Percentiles rank a stretch among this genome's conserved stretches.
These are phyloP conservation scores for Hippoglossus stenolepis DNA, from an alignment of 2,113 vertebrate genomes.

Conservation along the genomic window DNA sequence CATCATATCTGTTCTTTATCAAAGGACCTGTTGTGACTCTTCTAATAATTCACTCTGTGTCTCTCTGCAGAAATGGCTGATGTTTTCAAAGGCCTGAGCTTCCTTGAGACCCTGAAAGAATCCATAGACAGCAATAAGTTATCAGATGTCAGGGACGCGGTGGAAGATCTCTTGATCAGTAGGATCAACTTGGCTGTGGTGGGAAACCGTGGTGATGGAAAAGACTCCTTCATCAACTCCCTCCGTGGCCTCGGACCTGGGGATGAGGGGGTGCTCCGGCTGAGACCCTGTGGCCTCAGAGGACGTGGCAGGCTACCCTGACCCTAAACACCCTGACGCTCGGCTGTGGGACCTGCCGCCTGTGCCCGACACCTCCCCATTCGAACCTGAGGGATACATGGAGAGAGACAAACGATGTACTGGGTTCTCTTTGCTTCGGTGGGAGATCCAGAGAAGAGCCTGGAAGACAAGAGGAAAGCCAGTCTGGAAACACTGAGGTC, in stretches of 20 bases:
- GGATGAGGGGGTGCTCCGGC: constrained; percentile 63
- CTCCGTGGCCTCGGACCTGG: constrained; percentile 70
- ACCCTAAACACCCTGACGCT: too few species aligned
- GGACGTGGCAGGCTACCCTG: constrained; percentile 66
- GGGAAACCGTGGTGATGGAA: constrained; percentile 70
- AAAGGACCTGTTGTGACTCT: background rate
- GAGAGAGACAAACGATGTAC: too few species aligned
- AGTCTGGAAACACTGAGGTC: too few species aligned
- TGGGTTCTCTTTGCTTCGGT: too few species aligned
- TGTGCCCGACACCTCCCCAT: too few species aligned
- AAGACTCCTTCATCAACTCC: constrained; percentile 75
- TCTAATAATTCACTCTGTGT: background rate
- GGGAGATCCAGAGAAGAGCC: too few species aligned
- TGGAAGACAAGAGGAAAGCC: too few species aligned
- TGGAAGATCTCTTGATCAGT: constrained; percentile 82
- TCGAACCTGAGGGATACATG: too few species aligned
- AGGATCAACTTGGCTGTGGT: constrained; percentile 75
- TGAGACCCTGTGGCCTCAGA: constrained; percentile 42
- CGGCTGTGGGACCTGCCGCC: constrained; percentile 82
- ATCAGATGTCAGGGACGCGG: constrained; percentile 78
- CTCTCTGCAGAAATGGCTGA: constrained; percentile 72
- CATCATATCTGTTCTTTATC: too few species aligned
- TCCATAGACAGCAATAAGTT: constrained; percentile 80
- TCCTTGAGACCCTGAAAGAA: constrained; percentile 78
- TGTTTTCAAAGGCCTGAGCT: constrained; percentile 72